Conservation (phyloP, 2,113 vertebrate species). For the Oryzias celebensis region DNA sequence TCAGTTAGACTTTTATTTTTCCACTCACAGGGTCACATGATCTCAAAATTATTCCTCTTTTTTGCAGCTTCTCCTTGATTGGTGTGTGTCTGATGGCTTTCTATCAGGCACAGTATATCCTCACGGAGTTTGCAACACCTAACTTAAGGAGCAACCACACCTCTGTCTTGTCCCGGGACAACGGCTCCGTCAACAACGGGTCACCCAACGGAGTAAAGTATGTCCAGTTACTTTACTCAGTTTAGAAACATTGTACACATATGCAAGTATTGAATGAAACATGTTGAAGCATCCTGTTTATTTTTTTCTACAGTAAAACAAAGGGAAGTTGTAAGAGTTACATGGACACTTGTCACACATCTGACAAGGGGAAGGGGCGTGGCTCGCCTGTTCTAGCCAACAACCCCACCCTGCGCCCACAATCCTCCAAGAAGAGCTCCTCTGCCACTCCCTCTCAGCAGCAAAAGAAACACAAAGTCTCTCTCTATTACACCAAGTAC, state of each 20-base stretch:
- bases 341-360: slow-evolving; percentile 84
- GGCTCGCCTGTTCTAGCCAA: slow-evolving; percentile 83
- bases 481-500: slow-evolving; percentile 88
- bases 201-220: slow-evolving; percentile 86
- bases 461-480: slow-evolving; percentile 93
- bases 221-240: slow-evolving; percentile 8
- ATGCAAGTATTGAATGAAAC: neutral
- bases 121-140: slow-evolving; percentile 87
- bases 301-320: slow-evolving; percentile 60
- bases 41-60: neutral
- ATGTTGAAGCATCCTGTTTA: neutral
- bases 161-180: slow-evolving; percentile 77
- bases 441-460: slow-evolving; percentile 79
- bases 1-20: neutral
- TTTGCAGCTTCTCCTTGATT: slow-evolving; percentile 87
- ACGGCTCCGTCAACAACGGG: slow-evolving; percentile 75
- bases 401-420: slow-evolving; percentile 78
- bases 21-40: neutral
- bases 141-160: slow-evolving; percentile 83
- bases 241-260: neutral
- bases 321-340: slow-evolving; percentile 93
- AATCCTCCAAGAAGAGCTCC: slow-evolving; percentile 84
- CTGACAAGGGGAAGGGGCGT: slow-evolving; percentile 95
- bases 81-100: slow-evolving; percentile 94
- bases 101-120: slow-evolving; percentile 94